Evolutionary conservation across 2,797 vertebrate genomes (phyloP), one percentile per base, ranked within the genome.

Genomic region (Erithacus rubecula): DNA sequence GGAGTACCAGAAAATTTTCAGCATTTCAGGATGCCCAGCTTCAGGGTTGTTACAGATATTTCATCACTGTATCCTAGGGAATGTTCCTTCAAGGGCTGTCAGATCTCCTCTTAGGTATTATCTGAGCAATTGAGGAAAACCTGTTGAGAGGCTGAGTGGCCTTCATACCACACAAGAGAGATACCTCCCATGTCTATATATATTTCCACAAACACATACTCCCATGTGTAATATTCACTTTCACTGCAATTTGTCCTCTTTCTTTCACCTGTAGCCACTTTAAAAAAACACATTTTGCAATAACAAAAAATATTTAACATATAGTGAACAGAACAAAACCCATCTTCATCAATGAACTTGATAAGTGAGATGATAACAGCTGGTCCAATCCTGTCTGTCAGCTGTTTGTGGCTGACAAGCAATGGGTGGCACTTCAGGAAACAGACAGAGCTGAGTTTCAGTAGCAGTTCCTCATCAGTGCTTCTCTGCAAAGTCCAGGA

Each of bases 351-450:
- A 19, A 20, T 15, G 21, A 32, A 19, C 23, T 41, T 6, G 16
- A 1, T 20, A 22, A 14, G 1, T 17, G 24, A 39, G 37, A 10
- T 5, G 26, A 8, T 39, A 32, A 56, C 32, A 36, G 10, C 6
- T 22, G 41, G 41, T 37, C 56, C n/a, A 10, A 12, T 49, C 17
- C 5, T 17, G 7, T 39, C 49, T 74, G 68, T 80, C 51, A 79
- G 37, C 30, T 68, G 24, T 83, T 90, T 95, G 96, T 91, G 96
- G 97, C 92, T 97, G 95, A 83, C 16, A 30, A 88, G 89, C 87
- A 49, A 15, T 6, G 55, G 49, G 53, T 27, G 12, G 67, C 20
- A 3, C 51, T 80, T 59, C 62, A 89, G 90, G 94, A 96, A 97
- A 94, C 62, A 81, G 52, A 36, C 18, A 72, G 84, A 84, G 19